phyloP scores from a whole-genome alignment of 2,888 invertebrate genomes.

The Drosophila parthenogenetica region DNA sequence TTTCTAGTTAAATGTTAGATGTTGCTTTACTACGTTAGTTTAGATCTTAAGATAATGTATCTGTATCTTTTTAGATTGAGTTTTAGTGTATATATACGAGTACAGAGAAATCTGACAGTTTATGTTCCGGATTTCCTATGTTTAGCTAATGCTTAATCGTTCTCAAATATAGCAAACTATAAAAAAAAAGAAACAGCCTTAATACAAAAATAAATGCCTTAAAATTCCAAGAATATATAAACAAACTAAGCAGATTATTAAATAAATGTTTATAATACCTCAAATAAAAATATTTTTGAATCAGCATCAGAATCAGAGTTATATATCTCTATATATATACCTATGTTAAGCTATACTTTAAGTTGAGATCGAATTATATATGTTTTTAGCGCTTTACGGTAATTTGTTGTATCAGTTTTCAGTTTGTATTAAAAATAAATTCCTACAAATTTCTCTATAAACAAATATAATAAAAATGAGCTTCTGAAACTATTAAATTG shows the following conservation, averaged over 20 bases:
- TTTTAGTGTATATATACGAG: conserved; percentile 20
- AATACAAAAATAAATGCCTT: conserved; percentile 21
- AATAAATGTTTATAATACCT: not conserved
- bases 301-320: not conserved
- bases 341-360: conserved; percentile 20
- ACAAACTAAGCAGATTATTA: not conserved
- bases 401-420: conserved; percentile 27
- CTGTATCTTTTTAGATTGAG: conserved; percentile 17
- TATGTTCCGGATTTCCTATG: conserved; percentile 24
- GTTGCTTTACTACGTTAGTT: conserved; percentile 73
- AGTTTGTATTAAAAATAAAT: conserved; percentile 9
- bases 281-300: too few relatives aligned
- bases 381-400: not conserved
- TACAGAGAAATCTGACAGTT: conserved; percentile 1
- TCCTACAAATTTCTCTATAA: not conserved
- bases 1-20: conserved; percentile 51
- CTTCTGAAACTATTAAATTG: conserved; percentile 18
- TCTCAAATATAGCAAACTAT: conserved; percentile 4
- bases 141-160: not conserved
- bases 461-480: conserved; percentile 49
- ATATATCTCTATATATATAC: conserved; percentile 2
- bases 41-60: conserved; percentile 38
- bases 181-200: conserved; percentile 10
- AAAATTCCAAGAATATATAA: conserved; percentile 19
- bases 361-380: conserved; percentile 7